Conservation (phyloP, 2,113 vertebrate species). For the Cinclus mexicanus region DNA sequence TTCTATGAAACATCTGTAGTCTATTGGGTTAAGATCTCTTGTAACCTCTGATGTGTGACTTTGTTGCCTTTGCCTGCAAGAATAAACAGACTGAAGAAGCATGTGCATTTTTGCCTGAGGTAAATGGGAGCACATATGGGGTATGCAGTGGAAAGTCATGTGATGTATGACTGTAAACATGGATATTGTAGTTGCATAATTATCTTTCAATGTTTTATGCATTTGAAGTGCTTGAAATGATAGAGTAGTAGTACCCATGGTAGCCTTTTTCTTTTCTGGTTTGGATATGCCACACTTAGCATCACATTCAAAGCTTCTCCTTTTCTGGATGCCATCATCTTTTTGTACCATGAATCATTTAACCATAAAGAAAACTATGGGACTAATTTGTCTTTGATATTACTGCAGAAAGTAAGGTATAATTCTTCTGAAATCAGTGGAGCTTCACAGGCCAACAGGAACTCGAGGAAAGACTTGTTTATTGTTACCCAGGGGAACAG, state of each 20-base stretch:
- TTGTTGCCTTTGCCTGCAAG: background rate
- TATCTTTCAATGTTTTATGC: background rate
- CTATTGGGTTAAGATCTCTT: background rate
- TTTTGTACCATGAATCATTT: background rate
- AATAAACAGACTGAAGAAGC: background rate
- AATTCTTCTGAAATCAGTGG: background rate
- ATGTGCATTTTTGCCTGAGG: background rate
- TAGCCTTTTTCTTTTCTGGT: background rate
- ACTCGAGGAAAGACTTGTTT: background rate
- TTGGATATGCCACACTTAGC: background rate
- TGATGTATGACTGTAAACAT: background rate
- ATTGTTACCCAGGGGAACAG: background rate
- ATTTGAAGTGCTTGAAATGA: background rate
- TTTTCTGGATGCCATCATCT: background rate
- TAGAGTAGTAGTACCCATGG: background rate
- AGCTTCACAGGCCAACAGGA: background rate
- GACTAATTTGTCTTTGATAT: background rate
- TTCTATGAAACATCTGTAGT: background rate
- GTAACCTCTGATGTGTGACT: background rate
- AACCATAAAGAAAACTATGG: background rate
- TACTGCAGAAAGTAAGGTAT: background rate
- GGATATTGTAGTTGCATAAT: background rate
- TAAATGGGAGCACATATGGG: background rate
- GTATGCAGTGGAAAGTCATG: background rate
- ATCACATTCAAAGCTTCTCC: background rate